Base-by-base conservation (phyloP, 1,140 invertebrate species). In the Drosophila kanapiae region DNA sequence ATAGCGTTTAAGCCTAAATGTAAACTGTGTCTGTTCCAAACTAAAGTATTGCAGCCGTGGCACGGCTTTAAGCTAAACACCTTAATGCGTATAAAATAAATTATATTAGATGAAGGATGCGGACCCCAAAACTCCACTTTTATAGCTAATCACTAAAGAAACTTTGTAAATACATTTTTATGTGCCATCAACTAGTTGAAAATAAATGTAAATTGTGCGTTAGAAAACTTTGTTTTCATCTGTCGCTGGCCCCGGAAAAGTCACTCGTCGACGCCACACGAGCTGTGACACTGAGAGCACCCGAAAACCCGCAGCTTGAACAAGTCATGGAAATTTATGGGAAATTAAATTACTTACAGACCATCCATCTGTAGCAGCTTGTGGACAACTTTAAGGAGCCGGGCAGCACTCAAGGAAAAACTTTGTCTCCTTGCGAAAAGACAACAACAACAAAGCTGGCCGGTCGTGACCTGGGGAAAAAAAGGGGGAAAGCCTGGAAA, bases 1-100 rank as follows among this genome's bases (percentile, higher is more conserved):
- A 33, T 87, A 37, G 43, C 31, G 23, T 4, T 49, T 57, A 77
- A 68, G 48, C 23, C 27, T 43, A 33, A 57, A 49, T 47, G 64
- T 49, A 43, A 82, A 60, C 53, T 47, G 57, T 74, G 63, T 77
- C 37, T 76, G 78, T 81, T 69, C 23, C 64, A 78, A 78, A 80
- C 65, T 75, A 72, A 87, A 83, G 77, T 80, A 80, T 83, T 87
- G 72, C 83, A 77, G 80, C 84, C 84, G 83, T 70, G 51, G 45
- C 64, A 65, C 85, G 75, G 85, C 85, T 82, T 76, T 81, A 88
- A 84, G 84, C 85, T 81, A 80, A 81, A 71, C 42, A 42, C 37
- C 57, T 29, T 42, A 49, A 54, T 11, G 33, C 51, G 18, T 35
- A 67, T 54, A 54, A 45, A 63, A 35, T 29, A 43, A 62, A 61